Evolutionary conservation across 2,797 vertebrate genomes (phyloP), one percentile per base, ranked within the genome.

Genomic region (Poecilia velifera): DNA sequence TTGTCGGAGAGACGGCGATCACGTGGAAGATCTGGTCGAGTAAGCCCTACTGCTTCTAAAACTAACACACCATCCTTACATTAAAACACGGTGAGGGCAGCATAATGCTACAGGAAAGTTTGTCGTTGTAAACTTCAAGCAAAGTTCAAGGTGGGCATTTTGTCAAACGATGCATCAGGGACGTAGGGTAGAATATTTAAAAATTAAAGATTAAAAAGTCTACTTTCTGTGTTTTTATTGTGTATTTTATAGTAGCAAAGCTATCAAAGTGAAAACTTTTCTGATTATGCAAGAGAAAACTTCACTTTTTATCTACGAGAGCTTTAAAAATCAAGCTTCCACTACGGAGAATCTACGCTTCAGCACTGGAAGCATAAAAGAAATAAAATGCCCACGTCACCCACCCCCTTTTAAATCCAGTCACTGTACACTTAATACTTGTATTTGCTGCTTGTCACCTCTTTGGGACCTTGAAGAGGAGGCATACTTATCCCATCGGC

Each of bases 401-500:
- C 82, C 82, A 70, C 75, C 31, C 78, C 70, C 62, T 79, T 76
- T 78, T 79, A 62, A 89, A 82, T 83, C 73, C 74, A 5, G 75
- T 78, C 79, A 83, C 86, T 87, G 77, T 71, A 78, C 83, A 68
- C 84, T 86, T 78, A 80, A 25, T 53, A 82, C 87, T 83, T 76
- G 76, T 46, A 46, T 87, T 91, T 80, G 6, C 86, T 77, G 84
- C 78, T 91, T 81, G 66, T 89, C 90, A 87, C 91, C 89, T 91
- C 87, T 82, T 84, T 68, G 83, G 85, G 86, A 72, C 86, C 90
- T 90, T 90, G 91, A 90, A 91, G 91, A 89, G 89, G 88, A 93
- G 86, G 86, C 86, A 87, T 91, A 93, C 90, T 94, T 95, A 91
- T 95, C 92, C 93, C 71, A 80, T 94, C 89, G 81, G 88, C 85